Percentiles rank a stretch among this genome's conserved stretches.
phyloP scores from a whole-genome alignment of 2,888 invertebrate genomes.

The Hedya salicella region DNA sequence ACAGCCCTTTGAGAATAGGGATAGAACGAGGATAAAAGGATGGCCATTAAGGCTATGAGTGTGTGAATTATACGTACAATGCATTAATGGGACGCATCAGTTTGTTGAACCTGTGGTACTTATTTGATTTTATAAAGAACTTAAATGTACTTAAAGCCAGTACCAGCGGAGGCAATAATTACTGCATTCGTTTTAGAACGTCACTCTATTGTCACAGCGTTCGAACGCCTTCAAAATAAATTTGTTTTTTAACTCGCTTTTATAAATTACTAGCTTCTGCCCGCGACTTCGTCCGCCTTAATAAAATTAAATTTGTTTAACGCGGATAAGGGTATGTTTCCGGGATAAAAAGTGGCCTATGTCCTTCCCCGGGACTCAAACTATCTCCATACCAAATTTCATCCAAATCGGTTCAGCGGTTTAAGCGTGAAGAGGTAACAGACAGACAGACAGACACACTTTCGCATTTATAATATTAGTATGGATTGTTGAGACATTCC shows the following conservation, averaged over 20 bases:
- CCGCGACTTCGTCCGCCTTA: too few species aligned
- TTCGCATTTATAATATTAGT: too few species aligned
- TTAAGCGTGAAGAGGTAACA: too few species aligned
- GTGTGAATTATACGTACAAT: conserved; percentile 48
- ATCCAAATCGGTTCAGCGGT: too few species aligned
- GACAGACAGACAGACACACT: too few species aligned
- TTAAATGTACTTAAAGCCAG: neutral
- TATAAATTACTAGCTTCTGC: too few species aligned
- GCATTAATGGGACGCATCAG: conserved; percentile 44
- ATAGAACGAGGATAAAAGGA: conserved; percentile 68
- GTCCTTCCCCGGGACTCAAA: too few species aligned
- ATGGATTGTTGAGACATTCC: too few species aligned
- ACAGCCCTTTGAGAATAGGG: conserved; percentile 60
- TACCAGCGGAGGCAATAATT: neutral
- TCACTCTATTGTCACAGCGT: neutral
- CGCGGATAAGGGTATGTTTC: too few species aligned
- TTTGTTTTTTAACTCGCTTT: neutral
- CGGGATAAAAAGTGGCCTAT: too few species aligned
- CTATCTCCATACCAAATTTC: too few species aligned
- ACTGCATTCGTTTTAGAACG: conserved; percentile 13
- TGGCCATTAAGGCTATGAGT: conserved; percentile 64
- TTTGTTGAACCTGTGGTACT: conserved; percentile 30
- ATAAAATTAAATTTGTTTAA: too few species aligned
- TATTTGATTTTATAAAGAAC: conserved; percentile 18
- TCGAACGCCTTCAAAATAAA: neutral